phyloP scores from a whole-genome alignment of 2,797 vertebrate genomes.

The Sebastes diploproa region DNA sequence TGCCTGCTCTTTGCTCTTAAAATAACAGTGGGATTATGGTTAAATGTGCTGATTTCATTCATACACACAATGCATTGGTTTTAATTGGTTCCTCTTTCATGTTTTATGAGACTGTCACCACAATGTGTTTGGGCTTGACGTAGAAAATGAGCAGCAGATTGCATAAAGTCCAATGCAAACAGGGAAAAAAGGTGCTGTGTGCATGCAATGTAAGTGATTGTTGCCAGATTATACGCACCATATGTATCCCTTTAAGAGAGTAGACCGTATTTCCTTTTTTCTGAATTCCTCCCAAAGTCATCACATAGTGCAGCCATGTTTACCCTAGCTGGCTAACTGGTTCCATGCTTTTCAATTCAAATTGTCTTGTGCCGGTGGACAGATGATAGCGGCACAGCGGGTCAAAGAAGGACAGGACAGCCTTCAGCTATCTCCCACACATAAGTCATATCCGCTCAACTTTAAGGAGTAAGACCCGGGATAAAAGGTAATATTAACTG shows the following conservation, averaged over 20 bases:
- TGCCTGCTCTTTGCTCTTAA: slow-evolving; percentile 65
- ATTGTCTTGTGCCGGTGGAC: slow-evolving; percentile 35
- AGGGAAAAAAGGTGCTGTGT: slow-evolving; percentile 62
- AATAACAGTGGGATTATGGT: slow-evolving; percentile 68
- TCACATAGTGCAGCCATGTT: slow-evolving; percentile 36
- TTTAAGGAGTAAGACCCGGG: slow-evolving; percentile 70
- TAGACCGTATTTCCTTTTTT: slow-evolving; percentile 54
- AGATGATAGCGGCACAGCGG: slow-evolving; percentile 46
- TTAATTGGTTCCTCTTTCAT: slow-evolving; percentile 73
- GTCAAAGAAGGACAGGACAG: slow-evolving; percentile 67
- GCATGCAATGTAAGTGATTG: slow-evolving; percentile 71
- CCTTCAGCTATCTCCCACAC: slow-evolving; percentile 68
- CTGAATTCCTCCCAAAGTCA: slow-evolving; percentile 61
- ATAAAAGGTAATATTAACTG: slow-evolving; percentile 78
- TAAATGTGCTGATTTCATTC: slow-evolving; percentile 72
- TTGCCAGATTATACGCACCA: slow-evolving; percentile 64
- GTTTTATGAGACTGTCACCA: slow-evolving; percentile 69
- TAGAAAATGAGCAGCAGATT: slow-evolving; percentile 79
- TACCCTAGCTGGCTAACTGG: slow-evolving; percentile 54
- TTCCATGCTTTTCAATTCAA: slow-evolving; percentile 61
- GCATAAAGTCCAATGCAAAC: slow-evolving; percentile 69
- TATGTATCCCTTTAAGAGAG: slow-evolving; percentile 63
- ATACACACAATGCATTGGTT: slow-evolving; percentile 55
- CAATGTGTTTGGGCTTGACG: slow-evolving; percentile 67
- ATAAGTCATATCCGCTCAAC: slow-evolving; percentile 76